phyloP scores from a whole-genome alignment of 2,888 invertebrate genomes.

The Xestia xanthographa region DNA sequence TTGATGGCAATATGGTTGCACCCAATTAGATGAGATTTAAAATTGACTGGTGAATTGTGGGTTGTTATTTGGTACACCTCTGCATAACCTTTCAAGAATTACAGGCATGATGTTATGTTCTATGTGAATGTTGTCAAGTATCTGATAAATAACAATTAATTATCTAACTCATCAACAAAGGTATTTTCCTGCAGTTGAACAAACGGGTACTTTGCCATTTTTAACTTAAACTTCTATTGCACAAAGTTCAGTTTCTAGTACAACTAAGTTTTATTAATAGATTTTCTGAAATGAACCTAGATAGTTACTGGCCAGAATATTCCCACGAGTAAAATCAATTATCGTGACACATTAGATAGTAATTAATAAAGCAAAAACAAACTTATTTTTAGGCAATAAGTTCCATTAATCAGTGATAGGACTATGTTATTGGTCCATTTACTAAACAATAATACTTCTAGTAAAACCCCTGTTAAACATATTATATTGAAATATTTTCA shows the following conservation, averaged over 20 bases:
- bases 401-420: background rate
- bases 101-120: background rate
- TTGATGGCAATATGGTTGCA: background rate
- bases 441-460: conserved; percentile 10
- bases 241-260: background rate
- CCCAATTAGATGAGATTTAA: background rate
- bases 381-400: background rate
- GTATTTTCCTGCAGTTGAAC: background rate
- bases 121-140: background rate
- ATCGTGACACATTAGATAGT: too few relatives aligned
- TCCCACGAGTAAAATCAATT: background rate
- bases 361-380: background rate
- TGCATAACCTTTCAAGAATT: background rate
- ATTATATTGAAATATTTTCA: background rate
- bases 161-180: background rate
- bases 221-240: background rate
- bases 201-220: background rate
- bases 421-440: conserved; percentile 9
- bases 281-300: conserved; percentile 4
- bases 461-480: background rate
- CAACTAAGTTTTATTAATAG: background rate
- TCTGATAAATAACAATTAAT: conserved; percentile 1
- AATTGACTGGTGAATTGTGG: background rate
- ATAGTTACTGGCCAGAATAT: background rate
- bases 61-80: background rate